Conservation (phyloP, 2,888 invertebrate species). For the Abrostola tripartita region DNA sequence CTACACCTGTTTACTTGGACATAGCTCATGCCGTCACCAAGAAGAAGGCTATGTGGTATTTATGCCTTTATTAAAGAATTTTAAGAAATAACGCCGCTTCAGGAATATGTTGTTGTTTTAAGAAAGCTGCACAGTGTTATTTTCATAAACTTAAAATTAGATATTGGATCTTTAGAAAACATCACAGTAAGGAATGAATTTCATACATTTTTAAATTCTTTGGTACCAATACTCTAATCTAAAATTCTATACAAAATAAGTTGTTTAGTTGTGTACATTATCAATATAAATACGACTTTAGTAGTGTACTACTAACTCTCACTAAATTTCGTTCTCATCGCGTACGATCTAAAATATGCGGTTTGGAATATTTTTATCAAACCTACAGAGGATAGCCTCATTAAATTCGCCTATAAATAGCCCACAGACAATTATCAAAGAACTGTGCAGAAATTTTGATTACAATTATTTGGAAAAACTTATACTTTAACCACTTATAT, state of each 20-base stretch:
- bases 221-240: slow-evolving; percentile 3
- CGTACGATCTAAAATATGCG: neutral
- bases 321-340: neutral
- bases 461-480: neutral
- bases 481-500: neutral
- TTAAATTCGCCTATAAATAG: neutral
- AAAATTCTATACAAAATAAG: neutral
- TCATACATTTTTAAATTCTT: slow-evolving; percentile 1
- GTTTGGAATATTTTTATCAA: neutral
- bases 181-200: slow-evolving; percentile 1
- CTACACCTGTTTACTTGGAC: too few relatives aligned
- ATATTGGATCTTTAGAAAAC: neutral
- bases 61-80: too few relatives aligned
- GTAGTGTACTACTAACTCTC: neutral
- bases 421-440: neutral
- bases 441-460: neutral
- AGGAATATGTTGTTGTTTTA: too few relatives aligned
- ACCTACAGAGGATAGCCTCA: neutral
- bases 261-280: neutral
- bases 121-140: too few relatives aligned
- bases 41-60: too few relatives aligned
- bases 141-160: neutral
- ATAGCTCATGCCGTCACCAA: too few relatives aligned
- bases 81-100: too few relatives aligned
- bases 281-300: too few relatives aligned